phyloP scores from a whole-genome alignment of 2,113 vertebrate genomes.

The Onychorhynchus coronatus region DNA sequence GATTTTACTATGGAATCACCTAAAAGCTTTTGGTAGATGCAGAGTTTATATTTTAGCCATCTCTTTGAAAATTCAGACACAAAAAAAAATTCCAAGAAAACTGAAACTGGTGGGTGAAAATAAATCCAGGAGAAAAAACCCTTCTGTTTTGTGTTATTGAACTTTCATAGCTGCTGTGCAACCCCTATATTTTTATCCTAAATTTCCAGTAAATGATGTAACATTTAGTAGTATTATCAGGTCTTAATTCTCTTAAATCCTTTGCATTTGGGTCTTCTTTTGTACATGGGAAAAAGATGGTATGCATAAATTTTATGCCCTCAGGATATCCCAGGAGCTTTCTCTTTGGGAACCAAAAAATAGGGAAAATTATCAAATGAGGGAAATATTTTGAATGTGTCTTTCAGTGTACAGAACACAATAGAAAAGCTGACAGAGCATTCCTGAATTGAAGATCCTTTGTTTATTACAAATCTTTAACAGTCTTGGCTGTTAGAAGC shows the following conservation, averaged over 20 bases:
- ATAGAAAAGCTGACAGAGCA: slow-evolving; percentile 44
- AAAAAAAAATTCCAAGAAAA: not conserved
- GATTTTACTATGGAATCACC: not conserved
- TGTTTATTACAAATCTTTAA: slow-evolving; percentile 36
- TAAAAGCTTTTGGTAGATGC: not conserved
- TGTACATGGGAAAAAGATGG: not conserved
- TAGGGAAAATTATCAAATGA: not conserved
- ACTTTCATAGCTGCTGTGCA: not conserved
- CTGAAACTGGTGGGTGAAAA: fast-evolving
- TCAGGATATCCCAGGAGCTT: not conserved
- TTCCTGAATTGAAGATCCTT: slow-evolving; percentile 40
- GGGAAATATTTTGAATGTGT: slow-evolving; percentile 12
- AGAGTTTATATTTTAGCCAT: not conserved
- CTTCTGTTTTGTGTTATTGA: not conserved
- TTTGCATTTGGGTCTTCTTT: not conserved
- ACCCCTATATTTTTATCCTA: not conserved
- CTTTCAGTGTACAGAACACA: slow-evolving; percentile 10
- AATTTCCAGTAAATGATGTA: not conserved
- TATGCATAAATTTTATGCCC: not conserved
- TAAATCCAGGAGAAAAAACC: not conserved
- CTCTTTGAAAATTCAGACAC: not conserved
- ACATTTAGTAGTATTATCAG: not conserved
- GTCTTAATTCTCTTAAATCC: not conserved
- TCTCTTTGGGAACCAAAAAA: not conserved
- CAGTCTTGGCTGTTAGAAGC: not conserved